Evolutionary conservation across 2,888 invertebrate genomes (phyloP).

Genomic region (Pollenia griseotomentosa): DNA sequence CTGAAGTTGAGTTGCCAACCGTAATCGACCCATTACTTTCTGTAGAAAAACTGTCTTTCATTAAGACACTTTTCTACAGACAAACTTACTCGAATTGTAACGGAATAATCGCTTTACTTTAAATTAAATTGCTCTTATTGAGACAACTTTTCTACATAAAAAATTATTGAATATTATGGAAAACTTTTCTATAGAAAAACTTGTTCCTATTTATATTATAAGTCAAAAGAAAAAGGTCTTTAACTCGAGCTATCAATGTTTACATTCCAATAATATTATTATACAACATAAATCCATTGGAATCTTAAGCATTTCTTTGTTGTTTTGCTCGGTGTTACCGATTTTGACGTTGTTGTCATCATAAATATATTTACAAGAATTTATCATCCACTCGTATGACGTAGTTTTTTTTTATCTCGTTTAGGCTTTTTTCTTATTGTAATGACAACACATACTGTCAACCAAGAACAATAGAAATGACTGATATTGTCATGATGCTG

Average conservation of each 20-base stretch:
- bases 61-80: no score
- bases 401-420: slow-evolving; percentile 18
- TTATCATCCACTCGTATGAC: slow-evolving; percentile 36
- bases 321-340: background rate
- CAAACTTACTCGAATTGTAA: no score
- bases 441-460: slow-evolving; percentile 29
- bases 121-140: no score
- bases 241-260: background rate
- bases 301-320: background rate
- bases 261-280: background rate
- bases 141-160: no score
- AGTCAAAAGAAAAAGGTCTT: background rate
- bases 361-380: slow-evolving; percentile 9
- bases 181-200: no score
- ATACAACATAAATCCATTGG: background rate
- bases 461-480: slow-evolving; percentile 46
- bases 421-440: background rate
- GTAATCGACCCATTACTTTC: no score
- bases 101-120: no score
- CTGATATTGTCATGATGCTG: slow-evolving; percentile 40
- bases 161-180: no score
- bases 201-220: no score
- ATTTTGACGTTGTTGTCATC: background rate
- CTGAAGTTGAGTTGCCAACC: no score
- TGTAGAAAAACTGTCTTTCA: no score